Conservation (phyloP, 2,888 invertebrate species). For the Drosophila subquinaria region DNA sequence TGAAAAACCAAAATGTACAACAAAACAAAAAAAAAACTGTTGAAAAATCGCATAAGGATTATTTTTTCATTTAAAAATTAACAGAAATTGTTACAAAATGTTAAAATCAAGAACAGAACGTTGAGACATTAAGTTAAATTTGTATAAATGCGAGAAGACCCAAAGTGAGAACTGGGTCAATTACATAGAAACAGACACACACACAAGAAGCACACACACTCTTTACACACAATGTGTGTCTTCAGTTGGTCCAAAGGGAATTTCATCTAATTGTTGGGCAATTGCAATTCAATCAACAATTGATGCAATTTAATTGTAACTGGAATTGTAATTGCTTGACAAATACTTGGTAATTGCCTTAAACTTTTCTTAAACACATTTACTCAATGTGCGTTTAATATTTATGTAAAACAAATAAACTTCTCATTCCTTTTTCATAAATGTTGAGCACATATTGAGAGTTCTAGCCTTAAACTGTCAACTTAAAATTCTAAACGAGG, state of each 20-base stretch:
- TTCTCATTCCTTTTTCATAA: conserved; percentile 52
- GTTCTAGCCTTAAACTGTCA: conserved; percentile 14
- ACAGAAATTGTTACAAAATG: conserved; percentile 58
- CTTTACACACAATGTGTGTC: conserved; percentile 6
- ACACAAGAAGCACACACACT: conserved; percentile 13
- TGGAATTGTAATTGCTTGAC: conserved; percentile 14
- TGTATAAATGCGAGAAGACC: conserved; percentile 9
- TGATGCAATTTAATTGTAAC: background rate
- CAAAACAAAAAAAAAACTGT: conserved; percentile 41
- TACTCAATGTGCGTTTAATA: conserved; percentile 37
- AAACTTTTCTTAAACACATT: conserved; percentile 11
- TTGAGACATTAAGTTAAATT: conserved; percentile 43
- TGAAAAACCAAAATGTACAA: conserved; percentile 71
- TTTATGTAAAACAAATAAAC: conserved; percentile 25
- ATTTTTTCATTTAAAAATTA: conserved; percentile 39
- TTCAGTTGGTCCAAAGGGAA: conserved; percentile 15
- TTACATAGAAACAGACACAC: conserved; percentile 9
- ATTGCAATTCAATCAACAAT: conserved; percentile 5
- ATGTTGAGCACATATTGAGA: conserved; percentile 36
- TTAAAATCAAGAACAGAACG: conserved; percentile 25
- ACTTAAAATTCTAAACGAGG: conserved; percentile 8
- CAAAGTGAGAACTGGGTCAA: background rate
- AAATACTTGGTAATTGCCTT: conserved; percentile 14
- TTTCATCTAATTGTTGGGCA: conserved; percentile 21
- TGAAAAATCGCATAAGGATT: conserved; percentile 20